Base-by-base conservation (phyloP, 2,113 vertebrate species). In the Thunnus maccoyii region DNA sequence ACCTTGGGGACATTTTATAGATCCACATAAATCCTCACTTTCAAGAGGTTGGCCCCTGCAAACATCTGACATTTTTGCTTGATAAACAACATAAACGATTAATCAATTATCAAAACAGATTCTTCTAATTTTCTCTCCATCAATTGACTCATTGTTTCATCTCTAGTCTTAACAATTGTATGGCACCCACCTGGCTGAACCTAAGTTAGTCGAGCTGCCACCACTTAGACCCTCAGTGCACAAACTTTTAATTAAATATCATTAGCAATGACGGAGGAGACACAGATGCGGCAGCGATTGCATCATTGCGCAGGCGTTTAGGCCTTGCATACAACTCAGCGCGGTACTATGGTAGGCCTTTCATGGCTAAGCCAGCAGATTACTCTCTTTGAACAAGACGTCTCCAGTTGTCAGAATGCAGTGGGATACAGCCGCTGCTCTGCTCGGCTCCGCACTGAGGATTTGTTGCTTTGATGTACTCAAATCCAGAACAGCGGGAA, bases 381-480 rank as follows among this genome's bases (percentile, higher is more conserved):
- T 94, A 94, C 74, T 44, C 76, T 70, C 90, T 94, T 92, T 92
- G 92, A 92, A 90, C 74, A 68, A 87, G 81, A 76, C 32, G 62
- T 87, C 86, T 77, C 76, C 81, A 79, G 62, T 79, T 86, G 85
- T 82, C 84, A 80, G 74, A 82, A 83, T 79, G 73, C 84, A 71
- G 78, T 16, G 84, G 73, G 82, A 80, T 82, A 76, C 80, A 69
- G 66, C 70, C 72, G 69, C 71, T 76, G 81, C 81, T 84, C 80
- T 25, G 78, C 83, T 83, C 65, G 11, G 74, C 73, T 86, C 64
- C 41, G 17, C 60, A 78, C 70, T 1, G 27, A 64, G 80, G 88
- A 91, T 92, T 88, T 92, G 80, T 57, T 65, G 82, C 86, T 95
- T 94, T 94, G 91, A 95, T 92, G 93, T 90, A 86, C 74, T 85